Evolutionary conservation across 2,888 invertebrate species (phyloP), one percentile per base, ranked within the genome.

Genomic region (Drosophila formosana): DNA sequence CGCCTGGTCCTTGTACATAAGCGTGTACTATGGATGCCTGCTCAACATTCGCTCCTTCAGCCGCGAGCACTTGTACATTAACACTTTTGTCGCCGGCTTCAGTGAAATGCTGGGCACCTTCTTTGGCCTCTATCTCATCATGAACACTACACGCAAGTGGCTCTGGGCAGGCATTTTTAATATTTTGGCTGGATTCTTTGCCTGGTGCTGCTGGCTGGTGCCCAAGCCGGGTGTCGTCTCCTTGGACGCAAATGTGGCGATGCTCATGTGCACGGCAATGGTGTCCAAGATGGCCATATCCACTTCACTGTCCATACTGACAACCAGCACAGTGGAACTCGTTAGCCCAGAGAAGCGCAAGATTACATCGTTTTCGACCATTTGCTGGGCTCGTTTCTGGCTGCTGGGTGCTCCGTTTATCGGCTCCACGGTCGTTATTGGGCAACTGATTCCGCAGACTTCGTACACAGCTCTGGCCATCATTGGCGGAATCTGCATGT

Each of bases 11-110:
- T 88, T 92, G 34, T 92, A 92, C 68, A 92, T 93, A 49, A 90
- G 91, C n/a, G 90, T 92, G 61, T 93, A 93, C 81, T 93, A 93
- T 66, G 93, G 93, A 60, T 92, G 92, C 90, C 80, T 93, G 30
- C 84, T 93, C 3, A 93, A 93, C 70, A 93, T 93, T 28, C 92
- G 93, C 45, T 91, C 92, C 25, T 93, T 93, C 66, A 93, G 93
- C 68, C 91, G 93, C 6, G 92, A 92, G 34, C 92, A 93, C 76
- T 83, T 93, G 26, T 92, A 91, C 65, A 80, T 92, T 6, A 93
- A 93, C 66, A 93, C 93, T 30, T 91, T 90, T 4, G 76, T 93
- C 25, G 93, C 93, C 39, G 93, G 93, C 66, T 71, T 90, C 39
- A 86, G 91, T 34, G 93, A 93, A 79, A 91, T 93, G 64, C 83